These are phyloP conservation scores for Pseudochirops corinnae DNA, from an alignment of 2,797 vertebrate species.

Conservation along the genomic window DNA sequence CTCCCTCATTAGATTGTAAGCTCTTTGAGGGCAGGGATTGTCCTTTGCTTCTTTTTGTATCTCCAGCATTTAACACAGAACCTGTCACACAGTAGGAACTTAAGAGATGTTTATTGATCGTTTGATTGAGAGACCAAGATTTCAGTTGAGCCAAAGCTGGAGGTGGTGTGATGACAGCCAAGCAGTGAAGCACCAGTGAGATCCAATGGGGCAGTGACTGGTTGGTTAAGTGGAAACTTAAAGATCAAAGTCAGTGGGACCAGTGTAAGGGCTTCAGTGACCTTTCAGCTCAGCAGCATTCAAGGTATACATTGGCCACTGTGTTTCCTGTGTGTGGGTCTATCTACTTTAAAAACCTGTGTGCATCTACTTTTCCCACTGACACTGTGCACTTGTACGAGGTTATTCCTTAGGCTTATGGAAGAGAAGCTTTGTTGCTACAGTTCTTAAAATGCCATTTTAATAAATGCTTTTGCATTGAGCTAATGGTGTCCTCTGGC, in stretches of 20 bases:
- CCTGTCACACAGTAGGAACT: neutral
- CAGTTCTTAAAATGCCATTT: neutral
- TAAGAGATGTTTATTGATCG: neutral
- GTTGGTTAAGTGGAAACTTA: neutral
- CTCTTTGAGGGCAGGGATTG: neutral
- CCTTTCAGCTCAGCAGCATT: neutral
- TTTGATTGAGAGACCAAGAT: neutral
- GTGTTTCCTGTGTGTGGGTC: neutral
- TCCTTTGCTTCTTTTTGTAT: neutral
- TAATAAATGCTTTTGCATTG: neutral
- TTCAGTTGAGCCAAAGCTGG: neutral
- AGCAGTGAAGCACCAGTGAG: neutral
- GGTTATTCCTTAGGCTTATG: neutral
- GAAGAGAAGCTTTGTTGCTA: neutral
- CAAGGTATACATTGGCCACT: neutral
- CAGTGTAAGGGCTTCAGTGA: neutral
- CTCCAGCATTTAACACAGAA: neutral
- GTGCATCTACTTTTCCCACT: neutral
- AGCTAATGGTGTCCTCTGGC: neutral
- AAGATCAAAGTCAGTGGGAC: neutral
- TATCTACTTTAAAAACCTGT: neutral
- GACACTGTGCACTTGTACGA: neutral
- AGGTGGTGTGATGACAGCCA: neutral
- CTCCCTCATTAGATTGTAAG: neutral
- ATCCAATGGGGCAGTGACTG: neutral